Evolutionary conservation across 1,140 invertebrate species (phyloP).

Genomic region (Dolichoris vasculosae): DNA sequence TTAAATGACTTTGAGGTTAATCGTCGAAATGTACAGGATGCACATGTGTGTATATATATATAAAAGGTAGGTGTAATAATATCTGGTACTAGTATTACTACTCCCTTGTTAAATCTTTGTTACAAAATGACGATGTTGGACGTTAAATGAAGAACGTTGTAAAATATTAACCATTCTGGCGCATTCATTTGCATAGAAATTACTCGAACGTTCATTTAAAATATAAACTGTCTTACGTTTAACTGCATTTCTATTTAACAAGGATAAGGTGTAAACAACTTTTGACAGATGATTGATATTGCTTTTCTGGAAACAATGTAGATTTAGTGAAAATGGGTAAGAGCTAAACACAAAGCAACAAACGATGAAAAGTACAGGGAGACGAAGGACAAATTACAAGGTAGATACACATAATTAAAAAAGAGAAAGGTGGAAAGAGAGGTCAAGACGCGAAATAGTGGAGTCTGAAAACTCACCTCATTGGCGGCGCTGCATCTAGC

Average conservation of each 20-base stretch:
- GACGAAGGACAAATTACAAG: slow-evolving; percentile 46
- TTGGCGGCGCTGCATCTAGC: slow-evolving; percentile 63
- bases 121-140: no score
- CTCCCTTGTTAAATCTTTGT: no score
- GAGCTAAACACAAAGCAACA: not conserved
- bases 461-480: slow-evolving; percentile 60
- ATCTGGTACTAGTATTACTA: no score
- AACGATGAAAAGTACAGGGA: not conserved
- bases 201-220: not conserved
- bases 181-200: no score
- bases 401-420: slow-evolving; percentile 34
- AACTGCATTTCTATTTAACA: not conserved
- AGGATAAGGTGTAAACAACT: not conserved
- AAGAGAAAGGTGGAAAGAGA: not conserved
- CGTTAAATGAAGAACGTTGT: no score
- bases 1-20: slow-evolving; percentile 33
- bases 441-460: slow-evolving; percentile 21
- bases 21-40: not conserved
- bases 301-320: not conserved
- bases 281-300: not conserved
- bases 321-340: not conserved
- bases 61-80: no score
- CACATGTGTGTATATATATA: not conserved
- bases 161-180: no score
- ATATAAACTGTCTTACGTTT: not conserved